Percentiles rank a stretch among this genome's conserved stretches.
phyloP scores from a whole-genome alignment of 2,888 invertebrate genomes.

The Cantharis rustica region DNA sequence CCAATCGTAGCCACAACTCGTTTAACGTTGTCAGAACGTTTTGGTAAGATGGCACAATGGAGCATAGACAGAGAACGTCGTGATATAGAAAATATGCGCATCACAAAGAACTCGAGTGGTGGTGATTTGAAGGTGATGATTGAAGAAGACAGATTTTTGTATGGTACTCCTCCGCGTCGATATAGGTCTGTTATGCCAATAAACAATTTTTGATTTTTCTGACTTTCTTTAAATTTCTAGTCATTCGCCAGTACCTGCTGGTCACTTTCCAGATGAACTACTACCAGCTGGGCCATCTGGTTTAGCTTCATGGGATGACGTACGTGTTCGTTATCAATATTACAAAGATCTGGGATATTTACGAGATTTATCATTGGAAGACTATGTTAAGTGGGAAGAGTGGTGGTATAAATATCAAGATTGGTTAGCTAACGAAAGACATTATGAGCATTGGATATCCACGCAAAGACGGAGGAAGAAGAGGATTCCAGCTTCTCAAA shows the following conservation, averaged over 20 bases:
- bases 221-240: slow-evolving; percentile 40
- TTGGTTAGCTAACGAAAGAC: slow-evolving; percentile 83
- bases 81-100: slow-evolving; percentile 86
- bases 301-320: slow-evolving; percentile 86
- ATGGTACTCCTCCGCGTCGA: slow-evolving; percentile 62
- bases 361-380: slow-evolving; percentile 75
- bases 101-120: slow-evolving; percentile 70
- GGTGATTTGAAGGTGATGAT: slow-evolving; percentile 79
- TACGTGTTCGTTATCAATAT: slow-evolving; percentile 84
- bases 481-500: slow-evolving; percentile 51
- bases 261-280: slow-evolving; percentile 80
- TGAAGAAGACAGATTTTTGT: slow-evolving; percentile 63
- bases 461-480: slow-evolving; percentile 52
- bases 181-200: slow-evolving; percentile 47
- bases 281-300: slow-evolving; percentile 73
- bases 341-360: slow-evolving; percentile 87
- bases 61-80: slow-evolving; percentile 74
- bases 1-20: slow-evolving; percentile 66
- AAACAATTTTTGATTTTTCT: not conserved
- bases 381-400: slow-evolving; percentile 92
- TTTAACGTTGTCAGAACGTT: slow-evolving; percentile 82
- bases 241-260: slow-evolving; percentile 71
- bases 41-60: slow-evolving; percentile 93
- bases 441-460: slow-evolving; percentile 73
- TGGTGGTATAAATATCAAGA: slow-evolving; percentile 95